Conservation (phyloP, 2,888 invertebrate species). For the Latrodectus elegans region DNA sequence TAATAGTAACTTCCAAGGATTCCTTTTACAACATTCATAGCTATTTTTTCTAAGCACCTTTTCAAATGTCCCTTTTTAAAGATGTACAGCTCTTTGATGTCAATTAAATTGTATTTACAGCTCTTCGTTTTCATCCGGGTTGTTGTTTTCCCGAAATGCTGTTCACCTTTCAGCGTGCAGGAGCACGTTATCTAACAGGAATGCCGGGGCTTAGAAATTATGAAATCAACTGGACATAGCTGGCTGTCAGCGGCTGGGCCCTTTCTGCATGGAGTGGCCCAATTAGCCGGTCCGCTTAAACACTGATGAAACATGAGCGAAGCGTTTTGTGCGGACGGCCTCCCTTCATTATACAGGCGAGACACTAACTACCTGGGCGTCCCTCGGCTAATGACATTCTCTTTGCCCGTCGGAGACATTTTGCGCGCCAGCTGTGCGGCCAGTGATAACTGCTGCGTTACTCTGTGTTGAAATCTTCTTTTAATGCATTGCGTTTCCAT, state of each 20-base stretch:
- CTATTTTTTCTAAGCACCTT: too few species aligned
- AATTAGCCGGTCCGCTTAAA: slow-evolving; percentile 49
- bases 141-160: too few species aligned
- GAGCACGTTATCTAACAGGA: too few species aligned
- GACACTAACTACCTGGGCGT: slow-evolving; percentile 49
- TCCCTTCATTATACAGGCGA: slow-evolving; percentile 46
- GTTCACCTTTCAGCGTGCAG: too few species aligned
- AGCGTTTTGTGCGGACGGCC: slow-evolving; percentile 27
- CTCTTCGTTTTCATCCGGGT: too few species aligned
- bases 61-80: too few species aligned
- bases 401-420: not conserved
- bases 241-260: slow-evolving; percentile 9
- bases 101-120: too few species aligned
- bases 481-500: not conserved
- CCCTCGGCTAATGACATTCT: slow-evolving; percentile 16
- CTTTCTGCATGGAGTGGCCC: slow-evolving; percentile 28
- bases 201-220: too few species aligned
- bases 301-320: slow-evolving; percentile 53
- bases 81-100: too few species aligned
- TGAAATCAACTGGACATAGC: not conserved
- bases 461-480: not conserved
- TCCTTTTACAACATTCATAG: too few species aligned
- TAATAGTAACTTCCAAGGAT: too few species aligned
- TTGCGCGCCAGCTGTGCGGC: not conserved
- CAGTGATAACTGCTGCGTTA: not conserved